Evolutionary conservation across 1,140 invertebrate genomes (phyloP).

Genomic region (Hypsibius dujardini): DNA sequence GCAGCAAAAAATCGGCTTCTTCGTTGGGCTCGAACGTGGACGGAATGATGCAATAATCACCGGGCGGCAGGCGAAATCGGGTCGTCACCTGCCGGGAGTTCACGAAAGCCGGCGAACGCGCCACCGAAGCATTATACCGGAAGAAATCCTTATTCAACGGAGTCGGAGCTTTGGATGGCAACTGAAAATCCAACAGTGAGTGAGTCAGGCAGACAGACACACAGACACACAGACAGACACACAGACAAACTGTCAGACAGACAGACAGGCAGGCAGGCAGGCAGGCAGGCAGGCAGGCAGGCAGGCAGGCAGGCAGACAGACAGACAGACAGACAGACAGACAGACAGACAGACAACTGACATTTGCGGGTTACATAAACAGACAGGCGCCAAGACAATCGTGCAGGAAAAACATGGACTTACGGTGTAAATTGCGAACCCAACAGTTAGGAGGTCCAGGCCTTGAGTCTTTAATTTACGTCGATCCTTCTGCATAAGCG

Average conservation of each 20-base stretch:
- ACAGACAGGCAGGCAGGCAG: too few species aligned
- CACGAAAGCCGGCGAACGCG: conserved; percentile 78
- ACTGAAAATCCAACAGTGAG: too few species aligned
- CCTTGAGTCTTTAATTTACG: conserved; percentile 71
- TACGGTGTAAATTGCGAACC: conserved; percentile 82
- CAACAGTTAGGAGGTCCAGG: conserved; percentile 82
- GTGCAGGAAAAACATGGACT: too few species aligned
- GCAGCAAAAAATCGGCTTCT: conserved; percentile 82
- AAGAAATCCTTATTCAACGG: conserved; percentile 78
- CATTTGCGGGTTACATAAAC: too few species aligned
- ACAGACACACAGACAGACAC: too few species aligned
- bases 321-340: too few species aligned
- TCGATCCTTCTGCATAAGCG: conserved; percentile 62
- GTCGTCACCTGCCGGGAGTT: conserved; percentile 83
- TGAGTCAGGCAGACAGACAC: too few species aligned
- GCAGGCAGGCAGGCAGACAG: too few species aligned
- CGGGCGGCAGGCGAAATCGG: conserved; percentile 77
- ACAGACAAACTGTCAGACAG: too few species aligned
- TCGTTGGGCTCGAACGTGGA: conserved; percentile 92
- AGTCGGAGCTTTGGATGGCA: conserved; percentile 42
- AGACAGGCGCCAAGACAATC: too few species aligned
- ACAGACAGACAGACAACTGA: too few species aligned
- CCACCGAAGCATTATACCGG: conserved; percentile 79
- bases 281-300: too few species aligned
- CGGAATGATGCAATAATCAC: conserved; percentile 86